Percentiles rank a stretch among this genome's conserved stretches.
These are phyloP conservation scores for Ptilonorhynchus violaceus DNA, from an alignment of 2,113 vertebrate genomes.

Conservation along the genomic window DNA sequence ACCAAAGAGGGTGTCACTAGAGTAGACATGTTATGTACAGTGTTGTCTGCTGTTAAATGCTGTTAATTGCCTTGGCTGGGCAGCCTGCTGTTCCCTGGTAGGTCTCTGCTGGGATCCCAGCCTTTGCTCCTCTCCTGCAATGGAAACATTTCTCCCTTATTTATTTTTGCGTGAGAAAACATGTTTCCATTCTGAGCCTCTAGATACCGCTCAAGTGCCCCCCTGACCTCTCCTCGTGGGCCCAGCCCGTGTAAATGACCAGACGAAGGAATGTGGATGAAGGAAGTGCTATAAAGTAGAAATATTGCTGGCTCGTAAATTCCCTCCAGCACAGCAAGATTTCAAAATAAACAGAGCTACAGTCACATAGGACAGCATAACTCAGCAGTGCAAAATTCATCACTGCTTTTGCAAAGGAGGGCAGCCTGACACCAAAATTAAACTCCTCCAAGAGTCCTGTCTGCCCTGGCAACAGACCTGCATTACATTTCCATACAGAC, in stretches of 20 bases:
- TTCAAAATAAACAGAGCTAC: conserved; percentile 64
- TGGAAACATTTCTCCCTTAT: conserved; percentile 42
- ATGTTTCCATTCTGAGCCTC: conserved; percentile 51
- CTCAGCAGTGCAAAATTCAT: conserved; percentile 29
- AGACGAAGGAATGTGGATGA: conserved; percentile 55
- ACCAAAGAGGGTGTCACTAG: not conserved
- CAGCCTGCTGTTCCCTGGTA: not conserved
- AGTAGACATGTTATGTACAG: not conserved
- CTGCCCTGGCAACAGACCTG: not conserved
- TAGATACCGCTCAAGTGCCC: conserved; percentile 22
- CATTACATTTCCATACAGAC: not conserved
- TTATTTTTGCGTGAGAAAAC: conserved; percentile 64
- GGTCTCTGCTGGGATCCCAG: not conserved
- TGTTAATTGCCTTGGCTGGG: conserved; percentile 1
- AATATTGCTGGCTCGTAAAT: conserved; percentile 63
- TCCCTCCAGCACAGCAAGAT: conserved; percentile 35
- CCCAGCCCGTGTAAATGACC: conserved; percentile 41
- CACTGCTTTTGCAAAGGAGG: not conserved
- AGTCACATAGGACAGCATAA: conserved; percentile 44
- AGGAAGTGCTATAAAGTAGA: conserved; percentile 67
- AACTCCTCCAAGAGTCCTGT: not conserved
- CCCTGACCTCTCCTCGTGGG: conserved; percentile 47
- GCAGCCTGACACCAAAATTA: not conserved
- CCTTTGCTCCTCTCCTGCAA: not conserved
- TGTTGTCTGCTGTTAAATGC: not conserved